A percentile compares a stretch with the other conserved stretches of the same genome.
These are phyloP conservation scores for Papilio gigon DNA, from an alignment of 2,888 invertebrate genomes.

Conservation along the genomic window DNA sequence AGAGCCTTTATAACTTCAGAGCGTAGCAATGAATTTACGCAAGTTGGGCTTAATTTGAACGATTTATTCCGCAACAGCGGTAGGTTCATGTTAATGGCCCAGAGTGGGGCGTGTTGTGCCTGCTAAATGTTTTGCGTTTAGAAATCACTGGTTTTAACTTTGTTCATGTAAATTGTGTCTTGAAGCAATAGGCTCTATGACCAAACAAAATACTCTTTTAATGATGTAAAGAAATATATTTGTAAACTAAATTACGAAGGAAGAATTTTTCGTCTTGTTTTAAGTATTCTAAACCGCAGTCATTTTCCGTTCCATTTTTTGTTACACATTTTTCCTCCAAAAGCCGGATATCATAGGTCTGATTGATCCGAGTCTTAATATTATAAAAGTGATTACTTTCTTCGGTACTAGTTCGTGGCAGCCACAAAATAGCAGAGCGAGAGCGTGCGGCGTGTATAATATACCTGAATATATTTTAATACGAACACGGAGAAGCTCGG, in stretches of 20 bases:
- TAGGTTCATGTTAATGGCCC: conserved; percentile 41
- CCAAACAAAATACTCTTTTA: background rate
- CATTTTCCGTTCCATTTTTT: background rate
- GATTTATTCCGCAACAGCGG: conserved; percentile 44
- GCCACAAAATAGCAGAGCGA: background rate
- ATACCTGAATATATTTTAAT: conserved; percentile 4
- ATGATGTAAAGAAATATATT: no score
- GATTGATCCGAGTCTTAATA: no score
- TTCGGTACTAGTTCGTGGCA: background rate
- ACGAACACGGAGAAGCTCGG: conserved; percentile 20
- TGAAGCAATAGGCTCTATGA: background rate
- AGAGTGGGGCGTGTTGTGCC: conserved; percentile 24
- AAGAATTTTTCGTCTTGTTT: no score
- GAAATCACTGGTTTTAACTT: background rate
- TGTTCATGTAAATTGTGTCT: background rate
- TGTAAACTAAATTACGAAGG: no score
- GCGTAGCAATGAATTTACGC: conserved; percentile 49
- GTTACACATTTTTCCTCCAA: background rate
- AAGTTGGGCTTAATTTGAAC: conserved; percentile 49
- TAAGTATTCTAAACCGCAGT: background rate
- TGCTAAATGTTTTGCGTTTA: conserved; percentile 27
- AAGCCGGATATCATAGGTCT: background rate
- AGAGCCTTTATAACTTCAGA: conserved; percentile 45
- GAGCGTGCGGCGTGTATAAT: conserved; percentile 1
- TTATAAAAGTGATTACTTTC: background rate